Base-by-base conservation (phyloP, 1,140 invertebrate species). In the Microplitis demolitor region DNA sequence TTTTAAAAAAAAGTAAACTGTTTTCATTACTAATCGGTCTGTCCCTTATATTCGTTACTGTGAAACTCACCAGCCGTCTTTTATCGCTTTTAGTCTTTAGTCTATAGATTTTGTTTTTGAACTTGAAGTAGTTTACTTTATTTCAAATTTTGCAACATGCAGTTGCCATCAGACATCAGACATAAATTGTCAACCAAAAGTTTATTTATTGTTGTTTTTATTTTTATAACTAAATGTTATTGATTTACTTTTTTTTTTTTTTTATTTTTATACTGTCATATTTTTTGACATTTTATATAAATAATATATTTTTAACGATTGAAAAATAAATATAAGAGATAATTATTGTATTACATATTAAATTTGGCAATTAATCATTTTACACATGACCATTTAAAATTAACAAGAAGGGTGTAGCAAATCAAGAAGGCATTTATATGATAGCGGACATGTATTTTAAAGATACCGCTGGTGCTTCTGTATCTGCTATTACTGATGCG, bases 21-120 rank as follows among this genome's bases (percentile, higher is more conserved):
- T 72, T 72, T 72, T 72, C 63, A 45, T 72, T 72, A 72, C 71
- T 72, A 72, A 72, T 72, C 71, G 71, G 60, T 56, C 70, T 58
- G 37, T 45, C 45, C 71, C 66, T 50, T 39, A 39, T 39, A 39
- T 39, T 72, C 39, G 71, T 72, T 72, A 72, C 71, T 67, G 39
- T 66, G 64, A 72, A 66, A 72, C 71, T 72, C 64, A 72, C 62
- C 71, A 72, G 71, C 71, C 71, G 71, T 66, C 9, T 66, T 64
- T 72, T 72, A 45, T 72, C 71, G 54, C 51, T n/a, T 37, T 54
- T 67, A 39, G 50, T 11, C 51, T 72, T 54, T 64, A 66, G n/a
- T 45, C 51, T 63, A n/a, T 13, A 34, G n/a, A 14, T 56, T 54
- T 39, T 54, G 35, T 16, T 35, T 37, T 53, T 34, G 37, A 35